Evolutionary conservation across 2,113 vertebrate genomes (phyloP), one percentile per base, ranked within the genome.

Genomic region (Chaetodon trifascialis): DNA sequence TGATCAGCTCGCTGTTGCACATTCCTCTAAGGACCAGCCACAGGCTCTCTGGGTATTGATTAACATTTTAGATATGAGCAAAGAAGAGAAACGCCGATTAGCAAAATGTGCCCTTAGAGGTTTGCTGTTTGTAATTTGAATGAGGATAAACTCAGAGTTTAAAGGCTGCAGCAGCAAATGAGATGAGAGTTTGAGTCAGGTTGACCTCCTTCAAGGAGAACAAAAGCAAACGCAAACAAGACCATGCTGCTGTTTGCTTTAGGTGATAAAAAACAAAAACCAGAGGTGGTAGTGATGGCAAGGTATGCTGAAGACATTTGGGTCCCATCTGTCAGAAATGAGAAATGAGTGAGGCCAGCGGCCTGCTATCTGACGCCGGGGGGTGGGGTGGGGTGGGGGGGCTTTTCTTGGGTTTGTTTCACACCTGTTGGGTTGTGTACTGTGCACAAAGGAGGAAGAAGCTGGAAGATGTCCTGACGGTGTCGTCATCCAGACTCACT

Each of bases 21-120:
- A 75, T 83, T 83, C 77, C 74, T 83, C 77, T 68, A 19, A 82
- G 79, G 70, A 90, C 46, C 77, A 55, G 17, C 62, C 79, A 73
- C 63, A 30, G 62, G 62, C 83, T 59, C 85, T 64, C n/a, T 4
- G 82, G 86, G 70, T 89, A 85, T 79, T 82, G 89, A 90, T 90
- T 89, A 92, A 86, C 91, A 81, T 86, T 89, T 89, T 56, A 90
- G 79, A 85, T 85, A 83, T 64, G 56, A 84, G 72, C 83, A 63
- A 75, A 73, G 76, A 60, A 17, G 54, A 80, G 64, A 54, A 79
- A 75, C 73, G 40, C 63, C 83, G 76, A 46, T 87, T 83, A 79
- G 73, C 25, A 34, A 76, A 80, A 82, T 21, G n/a, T 16, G 73
- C 72, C 85, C 60, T 64, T 2, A 67, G 84, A 4, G 36, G 62